Conservation (phyloP, 2,888 invertebrate species). For the Panopea generosa region DNA sequence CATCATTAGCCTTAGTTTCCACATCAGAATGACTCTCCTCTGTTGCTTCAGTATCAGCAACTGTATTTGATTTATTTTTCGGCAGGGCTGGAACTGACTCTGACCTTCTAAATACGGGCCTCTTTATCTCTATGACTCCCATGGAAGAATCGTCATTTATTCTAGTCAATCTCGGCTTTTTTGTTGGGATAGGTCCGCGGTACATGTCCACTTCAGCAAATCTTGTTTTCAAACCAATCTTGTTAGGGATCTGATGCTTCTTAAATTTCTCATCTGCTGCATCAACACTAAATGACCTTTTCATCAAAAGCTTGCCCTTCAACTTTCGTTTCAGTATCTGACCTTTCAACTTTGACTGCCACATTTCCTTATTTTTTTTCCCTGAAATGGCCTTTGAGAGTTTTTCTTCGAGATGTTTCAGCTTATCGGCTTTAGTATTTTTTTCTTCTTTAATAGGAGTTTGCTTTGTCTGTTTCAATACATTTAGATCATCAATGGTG, state of each 20-base stretch:
- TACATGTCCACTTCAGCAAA: slow-evolving; percentile 13
- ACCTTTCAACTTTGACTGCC: slow-evolving; percentile 69
- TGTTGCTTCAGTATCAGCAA: not conserved
- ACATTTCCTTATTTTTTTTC: slow-evolving; percentile 23
- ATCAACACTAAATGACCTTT: slow-evolving; percentile 82
- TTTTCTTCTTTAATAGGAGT: not conserved
- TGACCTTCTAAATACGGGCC: slow-evolving; percentile 42
- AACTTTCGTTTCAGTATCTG: slow-evolving; percentile 70
- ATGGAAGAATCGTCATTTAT: not conserved
- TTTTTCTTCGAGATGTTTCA: slow-evolving; percentile 18
- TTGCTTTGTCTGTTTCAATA: not conserved
- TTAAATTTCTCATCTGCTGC: slow-evolving; percentile 26
- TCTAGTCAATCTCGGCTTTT: slow-evolving; percentile 16
- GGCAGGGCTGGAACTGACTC: slow-evolving; percentile 54
- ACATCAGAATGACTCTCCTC: slow-evolving; percentile 2
- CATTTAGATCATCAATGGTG: too few relatives aligned
- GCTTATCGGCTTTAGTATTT: slow-evolving; percentile 4
- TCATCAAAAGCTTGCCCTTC: slow-evolving; percentile 83
- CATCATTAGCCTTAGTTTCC: not conserved
- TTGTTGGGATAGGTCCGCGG: slow-evolving; percentile 7
- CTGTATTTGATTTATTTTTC: slow-evolving; percentile 8
- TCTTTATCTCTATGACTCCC: slow-evolving; percentile 10
- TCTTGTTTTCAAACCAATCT: slow-evolving; percentile 27
- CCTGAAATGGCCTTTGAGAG: not conserved
- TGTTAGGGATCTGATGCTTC: slow-evolving; percentile 11